These are phyloP conservation scores for Hyposoter didymator DNA, from an alignment of 2,888 invertebrate genomes.

Conservation along the genomic window DNA sequence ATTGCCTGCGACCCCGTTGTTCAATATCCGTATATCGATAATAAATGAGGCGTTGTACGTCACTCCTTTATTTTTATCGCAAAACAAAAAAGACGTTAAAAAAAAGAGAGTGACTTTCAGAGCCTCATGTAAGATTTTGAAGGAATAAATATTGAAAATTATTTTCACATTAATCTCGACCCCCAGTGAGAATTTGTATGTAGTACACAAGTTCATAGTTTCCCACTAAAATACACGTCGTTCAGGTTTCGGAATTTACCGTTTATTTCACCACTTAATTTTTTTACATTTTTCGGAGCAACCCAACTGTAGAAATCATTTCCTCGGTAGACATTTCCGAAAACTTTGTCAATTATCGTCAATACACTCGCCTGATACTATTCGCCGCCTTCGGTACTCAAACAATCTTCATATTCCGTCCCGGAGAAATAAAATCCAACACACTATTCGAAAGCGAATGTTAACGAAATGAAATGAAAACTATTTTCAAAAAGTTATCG, in stretches of 20 bases:
- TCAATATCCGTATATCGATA: conserved; percentile 35
- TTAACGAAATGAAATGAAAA: neutral
- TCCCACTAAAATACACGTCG: neutral
- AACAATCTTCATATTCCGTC: neutral
- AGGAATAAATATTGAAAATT: neutral
- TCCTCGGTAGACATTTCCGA: neutral
- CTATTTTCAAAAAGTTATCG: no score
- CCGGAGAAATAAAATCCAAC: neutral
- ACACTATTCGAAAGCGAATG: neutral
- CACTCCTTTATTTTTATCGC: neutral
- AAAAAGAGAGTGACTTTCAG: neutral
- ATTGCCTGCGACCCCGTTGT: conserved; percentile 73
- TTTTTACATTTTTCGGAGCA: neutral
- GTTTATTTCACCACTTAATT: neutral
- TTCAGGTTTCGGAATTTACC: neutral
- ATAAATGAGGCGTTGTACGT: neutral
- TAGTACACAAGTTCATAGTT: neutral
- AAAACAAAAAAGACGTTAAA: neutral
- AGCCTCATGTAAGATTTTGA: neutral
- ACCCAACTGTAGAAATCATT: neutral
- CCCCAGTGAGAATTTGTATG: neutral
- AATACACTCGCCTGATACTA: neutral
- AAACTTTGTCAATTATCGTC: neutral
- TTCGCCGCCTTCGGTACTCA: neutral
- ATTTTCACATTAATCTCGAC: no score